Conservation (phyloP, 2,797 vertebrate species). For the Scarus forsteni region DNA sequence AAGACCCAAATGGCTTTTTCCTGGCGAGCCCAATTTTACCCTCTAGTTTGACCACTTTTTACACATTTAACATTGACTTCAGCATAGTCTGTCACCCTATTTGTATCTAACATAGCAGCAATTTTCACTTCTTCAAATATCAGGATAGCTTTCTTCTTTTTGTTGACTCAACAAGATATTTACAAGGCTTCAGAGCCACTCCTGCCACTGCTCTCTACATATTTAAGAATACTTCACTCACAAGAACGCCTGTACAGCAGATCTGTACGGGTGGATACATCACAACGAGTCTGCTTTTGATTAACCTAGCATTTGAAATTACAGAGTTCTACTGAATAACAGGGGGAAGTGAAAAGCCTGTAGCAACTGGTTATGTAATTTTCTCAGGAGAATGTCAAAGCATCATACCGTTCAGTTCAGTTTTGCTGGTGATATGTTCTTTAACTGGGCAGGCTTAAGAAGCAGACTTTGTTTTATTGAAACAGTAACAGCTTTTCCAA, state of each 20-base stretch:
- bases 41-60: conserved; percentile 15
- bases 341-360: conserved; percentile 1
- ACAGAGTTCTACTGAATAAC: background rate
- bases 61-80: conserved; percentile 38
- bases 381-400: background rate
- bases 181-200: conserved; percentile 54
- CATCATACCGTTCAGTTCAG: background rate
- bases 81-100: conserved; percentile 42
- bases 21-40: conserved; percentile 17
- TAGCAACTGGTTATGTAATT: conserved; percentile 30
- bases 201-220: conserved; percentile 37
- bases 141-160: conserved; percentile 35
- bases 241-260: conserved; percentile 18
- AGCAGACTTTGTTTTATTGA: background rate
- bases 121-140: conserved; percentile 48
- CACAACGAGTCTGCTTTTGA: background rate
- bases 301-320: background rate
- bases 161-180: conserved; percentile 61
- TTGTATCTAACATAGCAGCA: conserved; percentile 53
- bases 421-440: background rate
- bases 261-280: conserved; percentile 18
- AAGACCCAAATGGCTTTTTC: conserved; percentile 20
- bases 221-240: conserved; percentile 39
- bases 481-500: background rate
- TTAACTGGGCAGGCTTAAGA: background rate